phyloP scores from a whole-genome alignment of 2,113 vertebrate genomes.

The Lophochroa leadbeateri region DNA sequence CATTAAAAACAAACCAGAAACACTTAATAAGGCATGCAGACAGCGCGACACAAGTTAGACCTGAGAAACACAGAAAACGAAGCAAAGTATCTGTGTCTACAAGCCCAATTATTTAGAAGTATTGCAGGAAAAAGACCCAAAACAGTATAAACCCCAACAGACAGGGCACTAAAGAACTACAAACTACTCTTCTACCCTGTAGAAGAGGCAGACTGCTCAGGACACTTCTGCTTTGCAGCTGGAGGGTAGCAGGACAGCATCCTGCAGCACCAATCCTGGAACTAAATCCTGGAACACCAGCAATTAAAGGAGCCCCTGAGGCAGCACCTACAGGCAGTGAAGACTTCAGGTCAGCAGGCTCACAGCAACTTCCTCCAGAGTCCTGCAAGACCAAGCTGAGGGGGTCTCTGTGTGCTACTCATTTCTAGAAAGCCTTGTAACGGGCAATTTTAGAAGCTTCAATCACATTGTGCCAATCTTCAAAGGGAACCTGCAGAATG shows the following conservation, averaged over 20 bases:
- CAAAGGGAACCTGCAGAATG: not conserved
- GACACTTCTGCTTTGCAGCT: not conserved
- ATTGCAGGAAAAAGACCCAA: not conserved
- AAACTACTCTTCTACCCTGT: not conserved
- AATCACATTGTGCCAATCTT: accelerated
- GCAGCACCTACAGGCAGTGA: accelerated
- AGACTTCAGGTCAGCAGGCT: not conserved
- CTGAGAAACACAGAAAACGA: not conserved
- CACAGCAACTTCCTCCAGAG: not conserved
- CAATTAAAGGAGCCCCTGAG: not conserved
- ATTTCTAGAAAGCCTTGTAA: not conserved
- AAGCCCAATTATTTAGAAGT: not conserved
- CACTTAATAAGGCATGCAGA: not conserved
- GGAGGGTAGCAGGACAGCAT: not conserved
- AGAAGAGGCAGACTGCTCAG: not conserved
- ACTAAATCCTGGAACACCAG: not conserved
- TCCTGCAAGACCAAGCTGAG: not conserved
- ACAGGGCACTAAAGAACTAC: not conserved
- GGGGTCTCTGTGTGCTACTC: not conserved
- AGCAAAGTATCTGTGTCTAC: not conserved
- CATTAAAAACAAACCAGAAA: not conserved
- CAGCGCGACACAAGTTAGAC: not conserved
- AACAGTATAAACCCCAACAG: not conserved
- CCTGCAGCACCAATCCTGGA: not conserved
- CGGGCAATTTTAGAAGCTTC: not conserved